Evolutionary conservation across 37 sponge, comb jelly and placozoan species (phyloP).

Genomic region (Amphimedon queenslandica): DNA sequence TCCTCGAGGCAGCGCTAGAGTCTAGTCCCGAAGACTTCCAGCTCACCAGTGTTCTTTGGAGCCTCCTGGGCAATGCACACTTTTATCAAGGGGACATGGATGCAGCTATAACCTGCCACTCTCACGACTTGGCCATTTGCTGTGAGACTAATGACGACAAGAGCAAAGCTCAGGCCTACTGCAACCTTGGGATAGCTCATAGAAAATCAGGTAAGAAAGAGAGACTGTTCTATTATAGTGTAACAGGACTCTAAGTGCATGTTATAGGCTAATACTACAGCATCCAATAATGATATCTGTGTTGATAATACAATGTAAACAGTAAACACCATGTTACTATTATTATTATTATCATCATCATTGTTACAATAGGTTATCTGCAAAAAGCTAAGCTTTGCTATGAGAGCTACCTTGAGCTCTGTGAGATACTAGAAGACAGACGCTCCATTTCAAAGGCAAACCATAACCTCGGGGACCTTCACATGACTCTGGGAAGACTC

Average conservation of each 20-base stretch:
- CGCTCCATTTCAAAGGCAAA: slow-evolving; percentile 69
- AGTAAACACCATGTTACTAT: neutral
- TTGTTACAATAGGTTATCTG: slow-evolving; percentile 36
- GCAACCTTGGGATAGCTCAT: slow-evolving; percentile 80
- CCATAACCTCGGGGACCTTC: slow-evolving; percentile 82
- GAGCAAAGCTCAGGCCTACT: slow-evolving; percentile 81
- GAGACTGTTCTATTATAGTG: too few relatives aligned
- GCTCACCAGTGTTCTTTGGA: slow-evolving; percentile 80
- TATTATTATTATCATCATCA: neutral
- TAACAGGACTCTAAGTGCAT: too few relatives aligned
- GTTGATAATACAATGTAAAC: neutral
- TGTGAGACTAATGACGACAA: slow-evolving; percentile 58
- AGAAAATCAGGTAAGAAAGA: slow-evolving; percentile 39
- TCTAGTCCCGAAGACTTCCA: slow-evolving; percentile 67
- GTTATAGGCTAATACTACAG: too few relatives aligned
- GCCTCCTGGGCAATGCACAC: slow-evolving; percentile 81
- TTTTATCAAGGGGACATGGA: slow-evolving; percentile 68
- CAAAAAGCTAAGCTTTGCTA: slow-evolving; percentile 73
- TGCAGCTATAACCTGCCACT: slow-evolving; percentile 68
- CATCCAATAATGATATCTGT: neutral
- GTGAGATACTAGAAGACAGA: slow-evolving; percentile 55
- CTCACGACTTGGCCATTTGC: slow-evolving; percentile 79
- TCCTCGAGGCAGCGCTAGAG: slow-evolving; percentile 74
- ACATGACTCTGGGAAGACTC: slow-evolving; percentile 66
- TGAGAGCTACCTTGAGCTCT: slow-evolving; percentile 58